phyloP scores from a whole-genome alignment of 2,113 vertebrate species.

The Corvus cornix region DNA sequence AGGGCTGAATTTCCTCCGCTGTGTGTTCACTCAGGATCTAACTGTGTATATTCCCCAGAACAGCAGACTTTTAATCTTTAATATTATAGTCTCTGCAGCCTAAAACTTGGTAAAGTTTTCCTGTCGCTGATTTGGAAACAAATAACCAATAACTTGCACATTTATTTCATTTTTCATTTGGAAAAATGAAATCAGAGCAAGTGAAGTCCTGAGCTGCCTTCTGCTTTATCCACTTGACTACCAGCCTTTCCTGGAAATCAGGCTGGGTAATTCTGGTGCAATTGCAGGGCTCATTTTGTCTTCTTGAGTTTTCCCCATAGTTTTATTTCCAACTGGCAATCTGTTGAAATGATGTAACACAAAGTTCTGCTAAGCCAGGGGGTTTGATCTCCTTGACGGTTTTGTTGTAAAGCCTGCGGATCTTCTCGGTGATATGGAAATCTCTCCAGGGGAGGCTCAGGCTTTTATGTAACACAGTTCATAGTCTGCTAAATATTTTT shows the following conservation, averaged over 20 bases:
- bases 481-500: slow-evolving; percentile 10
- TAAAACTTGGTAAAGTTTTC: neutral
- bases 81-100: neutral
- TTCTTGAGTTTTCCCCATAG: neutral
- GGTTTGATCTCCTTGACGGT: neutral
- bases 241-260: neutral
- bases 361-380: neutral
- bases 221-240: neutral
- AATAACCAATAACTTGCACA: neutral
- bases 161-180: neutral
- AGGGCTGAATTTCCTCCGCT: neutral
- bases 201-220: neutral
- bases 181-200: neutral
- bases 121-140: neutral
- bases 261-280: neutral
- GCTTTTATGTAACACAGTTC: neutral
- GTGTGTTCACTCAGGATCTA: neutral
- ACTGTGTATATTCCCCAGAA: neutral
- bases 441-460: neutral
- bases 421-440: neutral
- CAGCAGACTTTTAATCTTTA: neutral
- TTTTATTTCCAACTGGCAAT: neutral
- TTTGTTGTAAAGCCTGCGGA: neutral
- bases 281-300: neutral
- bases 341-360: neutral